Percentiles rank a stretch among this genome's conserved stretches.
Conservation (phyloP, 2,888 invertebrate genomes). For the Sussaba pulchella region DNA sequence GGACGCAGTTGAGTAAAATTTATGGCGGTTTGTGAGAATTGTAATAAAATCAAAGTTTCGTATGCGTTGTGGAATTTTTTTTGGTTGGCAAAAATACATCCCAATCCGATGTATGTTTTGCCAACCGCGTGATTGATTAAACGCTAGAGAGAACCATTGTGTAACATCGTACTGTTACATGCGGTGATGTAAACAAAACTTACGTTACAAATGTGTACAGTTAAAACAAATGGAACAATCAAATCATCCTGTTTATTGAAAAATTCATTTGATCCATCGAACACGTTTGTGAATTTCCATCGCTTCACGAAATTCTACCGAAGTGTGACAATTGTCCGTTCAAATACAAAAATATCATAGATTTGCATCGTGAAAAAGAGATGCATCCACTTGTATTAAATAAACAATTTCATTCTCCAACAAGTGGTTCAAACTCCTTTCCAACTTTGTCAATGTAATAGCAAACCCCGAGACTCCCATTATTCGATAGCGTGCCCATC, state of each 20-base stretch:
- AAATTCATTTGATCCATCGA: too few species aligned
- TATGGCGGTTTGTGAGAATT: conserved; percentile 55
- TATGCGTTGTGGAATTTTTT: conserved; percentile 9
- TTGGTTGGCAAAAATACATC: conserved; percentile 1
- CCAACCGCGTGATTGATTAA: conserved; percentile 32
- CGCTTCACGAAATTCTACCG: too few species aligned
- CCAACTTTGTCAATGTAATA: not conserved
- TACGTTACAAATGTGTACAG: not conserved
- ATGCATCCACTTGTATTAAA: too few species aligned
- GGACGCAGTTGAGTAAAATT: conserved; percentile 59
- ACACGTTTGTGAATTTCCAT: too few species aligned
- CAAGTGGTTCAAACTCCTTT: not conserved
- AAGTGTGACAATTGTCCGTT: too few species aligned
- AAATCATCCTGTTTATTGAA: not conserved
- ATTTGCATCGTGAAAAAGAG: too few species aligned
- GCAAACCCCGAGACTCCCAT: not conserved
- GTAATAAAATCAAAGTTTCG: conserved; percentile 65
- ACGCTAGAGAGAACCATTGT: conserved; percentile 6
- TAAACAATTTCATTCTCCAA: not conserved
- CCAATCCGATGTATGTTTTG: conserved; percentile 26
- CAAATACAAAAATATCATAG: too few species aligned
- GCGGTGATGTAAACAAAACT: not conserved
- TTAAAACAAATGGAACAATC: not conserved
- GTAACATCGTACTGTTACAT: not conserved
- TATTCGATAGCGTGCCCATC: not conserved